Evolutionary conservation across 2,797 vertebrate genomes (phyloP).

Genomic region (Falco peregrinus): DNA sequence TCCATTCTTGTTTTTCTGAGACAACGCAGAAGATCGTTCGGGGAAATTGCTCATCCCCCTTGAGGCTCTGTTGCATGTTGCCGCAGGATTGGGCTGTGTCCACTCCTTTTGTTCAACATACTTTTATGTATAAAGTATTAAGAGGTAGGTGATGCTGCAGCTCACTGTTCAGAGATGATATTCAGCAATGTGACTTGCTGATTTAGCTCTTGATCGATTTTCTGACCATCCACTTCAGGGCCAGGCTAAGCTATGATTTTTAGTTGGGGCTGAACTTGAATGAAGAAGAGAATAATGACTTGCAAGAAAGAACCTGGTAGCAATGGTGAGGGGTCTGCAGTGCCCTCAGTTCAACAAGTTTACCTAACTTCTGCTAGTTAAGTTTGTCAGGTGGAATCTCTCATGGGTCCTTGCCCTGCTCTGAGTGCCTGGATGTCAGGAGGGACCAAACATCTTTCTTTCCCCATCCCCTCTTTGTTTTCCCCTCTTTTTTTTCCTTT

Average conservation of each 20-base stretch:
- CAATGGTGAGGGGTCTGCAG: neutral
- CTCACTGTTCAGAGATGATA: neutral
- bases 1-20: conserved; percentile 42
- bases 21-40: neutral
- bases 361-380: neutral
- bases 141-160: neutral
- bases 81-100: conserved; percentile 27
- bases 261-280: neutral
- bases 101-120: neutral
- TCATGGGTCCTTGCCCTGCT: neutral
- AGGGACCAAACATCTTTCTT: neutral
- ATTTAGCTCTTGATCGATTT: neutral
- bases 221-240: neutral
- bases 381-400: neutral
- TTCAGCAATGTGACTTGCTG: neutral
- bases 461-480: neutral
- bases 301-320: neutral
- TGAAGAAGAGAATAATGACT: neutral
- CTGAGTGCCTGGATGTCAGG: neutral
- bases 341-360: neutral
- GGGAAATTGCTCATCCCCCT: conserved; percentile 59
- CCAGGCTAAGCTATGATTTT: neutral
- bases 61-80: conserved; percentile 21
- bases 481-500: neutral
- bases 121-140: neutral